Percentiles rank a stretch among this genome's conserved stretches.
phyloP scores from a whole-genome alignment of 2,797 vertebrate species.

The Syncerus caffer region DNA sequence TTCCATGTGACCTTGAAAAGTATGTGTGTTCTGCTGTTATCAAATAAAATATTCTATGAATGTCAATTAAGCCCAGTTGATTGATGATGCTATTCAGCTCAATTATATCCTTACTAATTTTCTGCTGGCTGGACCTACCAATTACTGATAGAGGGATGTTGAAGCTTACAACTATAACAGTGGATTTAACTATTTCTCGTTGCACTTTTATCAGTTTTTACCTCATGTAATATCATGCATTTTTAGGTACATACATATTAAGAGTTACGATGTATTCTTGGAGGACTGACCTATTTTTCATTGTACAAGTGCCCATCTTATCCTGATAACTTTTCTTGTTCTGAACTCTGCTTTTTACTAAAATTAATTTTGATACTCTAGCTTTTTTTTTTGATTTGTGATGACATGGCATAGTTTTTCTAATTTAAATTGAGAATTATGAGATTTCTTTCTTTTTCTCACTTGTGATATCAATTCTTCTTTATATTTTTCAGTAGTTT shows the following conservation, averaged over 20 bases:
- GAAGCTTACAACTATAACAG: not conserved
- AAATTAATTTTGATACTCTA: not conserved
- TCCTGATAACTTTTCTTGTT: not conserved
- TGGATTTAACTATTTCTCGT: not conserved
- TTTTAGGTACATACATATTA: not conserved
- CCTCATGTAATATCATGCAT: not conserved
- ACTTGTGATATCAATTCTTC: not conserved
- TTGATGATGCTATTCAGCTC: not conserved
- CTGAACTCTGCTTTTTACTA: not conserved
- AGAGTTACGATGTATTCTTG: not conserved
- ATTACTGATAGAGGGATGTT: not conserved
- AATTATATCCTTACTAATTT: constrained; percentile 10
- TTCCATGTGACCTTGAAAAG: not conserved
- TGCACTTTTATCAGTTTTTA: not conserved
- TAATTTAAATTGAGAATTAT: not conserved
- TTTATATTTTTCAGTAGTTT: not conserved
- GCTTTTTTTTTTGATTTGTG: not conserved
- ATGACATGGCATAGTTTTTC: not conserved
- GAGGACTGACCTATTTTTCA: not conserved
- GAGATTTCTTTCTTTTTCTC: not conserved
- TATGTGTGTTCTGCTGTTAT: not conserved
- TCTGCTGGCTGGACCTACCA: not conserved
- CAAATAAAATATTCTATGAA: not conserved
- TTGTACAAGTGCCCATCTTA: not conserved
- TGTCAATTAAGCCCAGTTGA: not conserved